Evolutionary conservation across 2,888 invertebrate species (phyloP), one percentile per base, ranked within the genome.

Genomic region (Epicampocera succincta): DNA sequence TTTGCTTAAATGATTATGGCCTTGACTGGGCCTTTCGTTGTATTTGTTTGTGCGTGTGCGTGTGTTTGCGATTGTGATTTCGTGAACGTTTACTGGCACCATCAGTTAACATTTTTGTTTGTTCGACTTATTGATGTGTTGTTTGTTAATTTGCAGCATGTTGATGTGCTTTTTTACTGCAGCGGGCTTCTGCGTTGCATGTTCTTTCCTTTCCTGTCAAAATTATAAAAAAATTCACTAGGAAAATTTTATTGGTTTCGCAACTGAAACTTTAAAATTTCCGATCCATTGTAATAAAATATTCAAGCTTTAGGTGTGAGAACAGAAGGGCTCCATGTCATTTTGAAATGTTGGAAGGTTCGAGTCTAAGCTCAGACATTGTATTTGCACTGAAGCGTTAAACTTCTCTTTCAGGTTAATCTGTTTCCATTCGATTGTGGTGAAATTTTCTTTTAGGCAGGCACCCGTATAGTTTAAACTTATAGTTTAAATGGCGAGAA

Each of bases 111-210:
- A 73, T 69, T 58, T 61, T 69, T 73, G 63, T 77, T 77, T 77
- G 73, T 73, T 63, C 60, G 81, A 73, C 81, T 81, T 81, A 77
- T 81, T 81, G 81, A 66, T 66, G 56, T 52, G 33, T 58, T 71
- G 63, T 71, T 19, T 78, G 72, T 71, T 58, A 71, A 78, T 78
- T 71, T 65, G 63, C 63, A 65, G 58, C 15, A 78, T 71, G 56
- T 72, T 44, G 19, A 15, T 65, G 9, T 63, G n/a, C 1, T 25
- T 50, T 21, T 48, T 25, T 71, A 15, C 25, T 25, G 25, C 25
- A 25, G 25, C 25, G 25, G 25, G 25, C 25, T 52, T 19, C 15
- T 17, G n/a, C 58, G 19, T n/a, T 50, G 11, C 33, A 29, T 38
- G 38, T 58, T 38, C n/a, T n/a, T 25, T 56, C 19, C n/a, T 17